These are phyloP conservation scores for Phalacrocorax aristotelis DNA, from an alignment of 2,113 vertebrate genomes.

Conservation along the genomic window DNA sequence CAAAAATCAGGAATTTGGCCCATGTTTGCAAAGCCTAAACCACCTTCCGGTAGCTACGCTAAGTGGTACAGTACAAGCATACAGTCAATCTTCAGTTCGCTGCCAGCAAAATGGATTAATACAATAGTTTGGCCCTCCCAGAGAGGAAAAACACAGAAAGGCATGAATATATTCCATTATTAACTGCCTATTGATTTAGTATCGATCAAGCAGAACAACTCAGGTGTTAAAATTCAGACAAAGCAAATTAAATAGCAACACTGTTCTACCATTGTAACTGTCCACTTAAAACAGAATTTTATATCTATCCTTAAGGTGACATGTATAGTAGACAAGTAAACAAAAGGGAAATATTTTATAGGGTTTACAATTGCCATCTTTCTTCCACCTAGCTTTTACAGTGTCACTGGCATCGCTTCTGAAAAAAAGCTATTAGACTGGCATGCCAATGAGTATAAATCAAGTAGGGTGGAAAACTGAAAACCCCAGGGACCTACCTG, in stretches of 20 bases:
- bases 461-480: neutral
- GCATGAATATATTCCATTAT: conserved; percentile 17
- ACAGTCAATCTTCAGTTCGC: neutral
- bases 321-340: neutral
- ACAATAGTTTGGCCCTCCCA: conserved; percentile 29
- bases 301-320: neutral
- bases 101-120: conserved; percentile 48
- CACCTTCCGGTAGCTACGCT: neutral
- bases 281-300: neutral
- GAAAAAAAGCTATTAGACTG: conserved; percentile 1
- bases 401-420: neutral
- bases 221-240: neutral
- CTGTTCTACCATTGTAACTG: neutral
- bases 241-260: neutral
- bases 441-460: neutral
- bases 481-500: neutral
- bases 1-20: neutral
- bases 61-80: neutral
- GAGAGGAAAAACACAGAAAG: conserved; percentile 11
- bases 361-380: neutral
- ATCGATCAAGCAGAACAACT: conserved; percentile 7
- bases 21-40: neutral
- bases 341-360: conserved; percentile 7
- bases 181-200: conserved; percentile 33
- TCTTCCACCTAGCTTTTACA: neutral